These are phyloP conservation scores for Volucella bombylans DNA, from an alignment of 2,888 invertebrate species.

Conservation along the genomic window DNA sequence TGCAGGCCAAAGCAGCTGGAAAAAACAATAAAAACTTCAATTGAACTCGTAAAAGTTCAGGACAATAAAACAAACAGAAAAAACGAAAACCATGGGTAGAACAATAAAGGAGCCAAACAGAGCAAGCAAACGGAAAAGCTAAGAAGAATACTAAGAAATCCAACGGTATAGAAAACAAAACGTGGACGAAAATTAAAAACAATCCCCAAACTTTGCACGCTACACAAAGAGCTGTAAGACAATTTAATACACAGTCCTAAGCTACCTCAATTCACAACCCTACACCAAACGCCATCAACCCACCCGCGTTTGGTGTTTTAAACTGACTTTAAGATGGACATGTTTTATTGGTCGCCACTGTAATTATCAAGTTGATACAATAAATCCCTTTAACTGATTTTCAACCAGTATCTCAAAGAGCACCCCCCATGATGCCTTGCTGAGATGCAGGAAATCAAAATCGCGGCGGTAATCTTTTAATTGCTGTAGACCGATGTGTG, in stretches of 20 bases:
- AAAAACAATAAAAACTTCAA: conserved; percentile 36
- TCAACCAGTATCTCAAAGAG: conserved; percentile 12
- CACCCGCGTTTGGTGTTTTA: too few species aligned
- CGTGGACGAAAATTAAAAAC: conserved; percentile 30
- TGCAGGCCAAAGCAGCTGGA: conserved; percentile 9
- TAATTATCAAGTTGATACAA: too few species aligned
- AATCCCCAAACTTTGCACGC: neutral
- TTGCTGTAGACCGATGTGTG: conserved; percentile 54
- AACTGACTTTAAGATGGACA: too few species aligned
- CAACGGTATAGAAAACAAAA: conserved; percentile 27
- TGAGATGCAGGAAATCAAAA: conserved; percentile 5
- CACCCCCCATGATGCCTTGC: too few species aligned
- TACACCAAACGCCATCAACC: too few species aligned
- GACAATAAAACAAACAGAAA: neutral
- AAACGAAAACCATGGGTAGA: neutral
- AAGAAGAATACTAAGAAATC: neutral
- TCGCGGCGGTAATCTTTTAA: conserved; percentile 62
- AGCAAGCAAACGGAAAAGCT: neutral
- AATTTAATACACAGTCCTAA: neutral
- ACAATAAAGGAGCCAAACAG: neutral
- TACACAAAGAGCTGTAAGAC: neutral
- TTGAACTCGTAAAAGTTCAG: conserved; percentile 23
- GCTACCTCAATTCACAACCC: too few species aligned
- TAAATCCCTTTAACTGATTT: neutral
- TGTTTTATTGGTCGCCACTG: too few species aligned